A percentile compares a stretch with the other conserved stretches of the same genome.
These are phyloP conservation scores for Nycticorax nycticorax DNA, from an alignment of 2,113 vertebrate species.

Conservation along the genomic window DNA sequence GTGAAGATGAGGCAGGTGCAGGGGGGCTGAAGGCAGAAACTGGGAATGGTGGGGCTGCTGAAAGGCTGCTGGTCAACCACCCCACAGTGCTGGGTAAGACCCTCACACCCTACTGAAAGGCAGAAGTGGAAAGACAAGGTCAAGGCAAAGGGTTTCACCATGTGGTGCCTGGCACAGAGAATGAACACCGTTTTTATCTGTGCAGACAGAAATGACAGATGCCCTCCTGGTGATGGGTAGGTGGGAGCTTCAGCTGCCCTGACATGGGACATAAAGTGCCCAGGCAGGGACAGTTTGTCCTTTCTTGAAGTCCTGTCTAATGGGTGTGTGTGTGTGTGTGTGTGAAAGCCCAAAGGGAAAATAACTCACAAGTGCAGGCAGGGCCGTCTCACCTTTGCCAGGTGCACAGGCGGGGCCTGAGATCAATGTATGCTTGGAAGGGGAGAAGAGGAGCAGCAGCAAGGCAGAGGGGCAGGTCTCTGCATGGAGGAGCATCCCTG, in stretches of 20 bases:
- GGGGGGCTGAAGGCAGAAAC: neutral
- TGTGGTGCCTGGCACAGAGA: accelerated
- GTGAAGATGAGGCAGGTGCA: neutral
- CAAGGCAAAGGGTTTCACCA: neutral
- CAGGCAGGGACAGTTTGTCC: neutral
- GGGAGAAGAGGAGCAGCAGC: neutral
- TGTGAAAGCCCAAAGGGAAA: neutral
- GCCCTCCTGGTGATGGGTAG: neutral
- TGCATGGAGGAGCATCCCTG: neutral
- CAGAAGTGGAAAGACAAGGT: neutral
- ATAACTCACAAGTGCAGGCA: neutral
- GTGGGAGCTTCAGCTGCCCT: neutral
- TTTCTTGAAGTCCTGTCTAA: neutral
- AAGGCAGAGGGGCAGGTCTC: neutral
- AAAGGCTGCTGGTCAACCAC: neutral
- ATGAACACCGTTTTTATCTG: accelerated
- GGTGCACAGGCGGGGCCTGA: neutral
- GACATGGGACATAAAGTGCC: neutral
- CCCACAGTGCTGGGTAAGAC: accelerated
- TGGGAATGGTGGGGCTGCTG: neutral
- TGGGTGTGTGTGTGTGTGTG: too few species aligned
- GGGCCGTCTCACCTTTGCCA: neutral
- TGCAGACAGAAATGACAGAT: neutral
- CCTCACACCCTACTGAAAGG: neutral
- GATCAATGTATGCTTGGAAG: accelerated